Conservation (phyloP, 2,888 invertebrate species). For the Meganola albula region DNA sequence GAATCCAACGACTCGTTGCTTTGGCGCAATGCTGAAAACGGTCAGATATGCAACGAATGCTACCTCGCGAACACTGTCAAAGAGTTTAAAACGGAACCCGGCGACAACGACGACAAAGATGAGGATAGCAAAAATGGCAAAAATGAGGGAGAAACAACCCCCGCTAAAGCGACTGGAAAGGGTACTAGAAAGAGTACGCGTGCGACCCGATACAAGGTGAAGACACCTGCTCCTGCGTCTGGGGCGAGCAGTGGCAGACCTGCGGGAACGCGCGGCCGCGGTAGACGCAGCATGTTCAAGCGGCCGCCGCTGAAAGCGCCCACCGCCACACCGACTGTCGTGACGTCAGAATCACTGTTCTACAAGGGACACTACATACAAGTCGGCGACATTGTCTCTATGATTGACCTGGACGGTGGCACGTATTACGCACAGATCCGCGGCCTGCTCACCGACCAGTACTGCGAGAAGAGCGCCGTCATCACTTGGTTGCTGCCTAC, state of each 20-base stretch:
- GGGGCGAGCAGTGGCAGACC: no score
- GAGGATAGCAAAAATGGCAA: slow-evolving; percentile 48
- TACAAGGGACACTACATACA: slow-evolving; percentile 80
- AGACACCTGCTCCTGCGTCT: slow-evolving; percentile 46
- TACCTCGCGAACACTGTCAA: slow-evolving; percentile 69
- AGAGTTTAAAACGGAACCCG: slow-evolving; percentile 46
- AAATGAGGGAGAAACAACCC: slow-evolving; percentile 53
- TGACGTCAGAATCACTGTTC: slow-evolving; percentile 88
- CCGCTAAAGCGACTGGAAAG: slow-evolving; percentile 69
- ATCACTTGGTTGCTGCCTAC: slow-evolving; percentile 95
- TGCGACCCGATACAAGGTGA: slow-evolving; percentile 75
- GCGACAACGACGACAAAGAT: slow-evolving; percentile 49
- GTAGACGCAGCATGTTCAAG: slow-evolving; percentile 87
- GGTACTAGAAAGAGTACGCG: slow-evolving; percentile 79
- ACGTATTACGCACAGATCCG: slow-evolving; percentile 93
- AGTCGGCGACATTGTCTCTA: slow-evolving; percentile 93
- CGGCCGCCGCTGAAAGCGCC: slow-evolving; percentile 89
- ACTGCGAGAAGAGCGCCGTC: slow-evolving; percentile 94
- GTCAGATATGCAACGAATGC: slow-evolving; percentile 87
- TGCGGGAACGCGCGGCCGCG: slow-evolving; percentile 81
- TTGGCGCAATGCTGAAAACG: slow-evolving; percentile 86
- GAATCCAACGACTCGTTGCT: slow-evolving; percentile 82
- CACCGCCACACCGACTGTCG: slow-evolving; percentile 86
- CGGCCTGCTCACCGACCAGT: slow-evolving; percentile 93
- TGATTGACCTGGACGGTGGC: slow-evolving; percentile 85